Conservation (phyloP, 2,888 invertebrate genomes). For the Cyclophora albipunctata region DNA sequence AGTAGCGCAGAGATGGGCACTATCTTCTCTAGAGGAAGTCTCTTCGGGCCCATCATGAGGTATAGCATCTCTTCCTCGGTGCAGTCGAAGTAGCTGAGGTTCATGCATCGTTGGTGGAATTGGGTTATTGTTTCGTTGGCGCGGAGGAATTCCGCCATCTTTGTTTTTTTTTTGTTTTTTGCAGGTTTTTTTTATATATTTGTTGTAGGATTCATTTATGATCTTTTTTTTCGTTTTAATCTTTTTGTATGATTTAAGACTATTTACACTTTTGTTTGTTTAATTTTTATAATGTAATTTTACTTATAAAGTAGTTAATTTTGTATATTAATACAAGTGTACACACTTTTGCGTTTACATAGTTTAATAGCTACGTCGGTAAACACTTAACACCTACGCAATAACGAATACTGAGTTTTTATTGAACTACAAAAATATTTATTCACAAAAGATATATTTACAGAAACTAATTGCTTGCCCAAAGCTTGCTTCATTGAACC, state of each 20-base stretch:
- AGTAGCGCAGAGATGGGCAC: conserved; percentile 81
- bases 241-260: not conserved
- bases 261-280: too few species aligned
- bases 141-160: conserved; percentile 43
- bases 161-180: conserved; percentile 10
- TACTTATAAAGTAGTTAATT: too few species aligned
- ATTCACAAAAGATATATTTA: too few species aligned
- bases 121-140: conserved; percentile 41
- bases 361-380: too few species aligned
- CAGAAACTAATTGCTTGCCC: too few species aligned
- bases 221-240: not conserved
- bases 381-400: too few species aligned
- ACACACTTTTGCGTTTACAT: too few species aligned
- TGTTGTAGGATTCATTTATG: not conserved
- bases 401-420: too few species aligned
- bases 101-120: conserved; percentile 56
- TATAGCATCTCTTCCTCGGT: conserved; percentile 76
- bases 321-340: too few species aligned
- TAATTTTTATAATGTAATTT: too few species aligned
- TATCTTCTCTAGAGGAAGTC: conserved; percentile 72
- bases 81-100: conserved; percentile 69
- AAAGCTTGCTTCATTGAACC: too few species aligned
- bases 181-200: not conserved
- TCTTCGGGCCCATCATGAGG: conserved; percentile 77
- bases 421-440: too few species aligned